Conservation (phyloP, 2,113 vertebrate species). For the Heterotis niloticus region DNA sequence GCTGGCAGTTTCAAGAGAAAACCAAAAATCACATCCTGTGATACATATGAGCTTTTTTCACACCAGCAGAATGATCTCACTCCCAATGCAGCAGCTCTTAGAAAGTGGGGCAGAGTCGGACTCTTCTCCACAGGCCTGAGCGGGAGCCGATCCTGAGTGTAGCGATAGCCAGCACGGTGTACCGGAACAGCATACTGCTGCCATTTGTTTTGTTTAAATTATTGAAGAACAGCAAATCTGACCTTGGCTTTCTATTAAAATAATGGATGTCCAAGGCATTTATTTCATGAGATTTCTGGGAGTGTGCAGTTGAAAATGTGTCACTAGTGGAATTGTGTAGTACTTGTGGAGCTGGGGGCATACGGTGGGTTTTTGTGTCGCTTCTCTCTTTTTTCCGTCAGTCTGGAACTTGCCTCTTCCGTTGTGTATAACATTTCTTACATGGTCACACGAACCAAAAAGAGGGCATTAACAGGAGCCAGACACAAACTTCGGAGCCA, state of each 20-base stretch:
- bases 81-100: neutral
- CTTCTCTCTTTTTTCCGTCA: too few species aligned
- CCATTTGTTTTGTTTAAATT: neutral
- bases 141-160: too few species aligned
- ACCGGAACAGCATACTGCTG: neutral
- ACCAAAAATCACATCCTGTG: neutral
- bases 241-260: too few species aligned
- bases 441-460: neutral
- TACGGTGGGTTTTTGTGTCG: too few species aligned
- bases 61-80: neutral
- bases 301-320: neutral
- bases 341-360: neutral
- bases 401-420: neutral
- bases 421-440: neutral
- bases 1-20: neutral
- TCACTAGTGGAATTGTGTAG: neutral
- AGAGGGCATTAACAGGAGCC: slow-evolving; percentile 11
- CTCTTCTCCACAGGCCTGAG: too few species aligned
- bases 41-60: neutral
- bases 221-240: neutral
- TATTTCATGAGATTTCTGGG: too few species aligned
- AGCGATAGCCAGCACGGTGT: neutral
- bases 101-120: neutral
- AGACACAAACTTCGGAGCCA: neutral
- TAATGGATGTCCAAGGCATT: too few species aligned